Conservation (phyloP, 2,888 invertebrate species). For the Dendrolimus houi region DNA sequence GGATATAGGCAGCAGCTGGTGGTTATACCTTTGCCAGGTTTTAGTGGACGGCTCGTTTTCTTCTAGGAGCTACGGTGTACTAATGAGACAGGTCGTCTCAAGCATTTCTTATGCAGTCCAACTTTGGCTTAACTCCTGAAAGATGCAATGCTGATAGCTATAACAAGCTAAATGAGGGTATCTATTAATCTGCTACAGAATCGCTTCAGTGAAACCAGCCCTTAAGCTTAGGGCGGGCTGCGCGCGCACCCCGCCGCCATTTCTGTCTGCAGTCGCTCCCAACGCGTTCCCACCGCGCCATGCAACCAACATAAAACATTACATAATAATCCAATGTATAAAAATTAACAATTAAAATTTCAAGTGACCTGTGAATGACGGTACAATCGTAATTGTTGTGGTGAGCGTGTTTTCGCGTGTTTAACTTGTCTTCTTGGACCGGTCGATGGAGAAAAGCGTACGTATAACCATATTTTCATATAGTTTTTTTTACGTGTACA, state of each 20-base stretch:
- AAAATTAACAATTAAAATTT: slow-evolving; percentile 18
- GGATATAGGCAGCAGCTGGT: too few species aligned
- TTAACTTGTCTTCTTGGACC: not conserved
- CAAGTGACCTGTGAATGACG: slow-evolving; percentile 5
- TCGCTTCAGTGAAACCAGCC: slow-evolving; percentile 18
- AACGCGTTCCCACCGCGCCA: slow-evolving; percentile 59
- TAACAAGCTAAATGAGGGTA: too few species aligned
- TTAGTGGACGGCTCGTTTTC: too few species aligned
- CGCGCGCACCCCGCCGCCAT: slow-evolving; percentile 68
- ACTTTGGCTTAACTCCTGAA: too few species aligned
- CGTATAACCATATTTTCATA: not conserved
- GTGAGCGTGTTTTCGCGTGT: not conserved
- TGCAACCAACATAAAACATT: slow-evolving; percentile 42
- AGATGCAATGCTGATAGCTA: too few species aligned
- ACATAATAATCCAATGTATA: slow-evolving; percentile 37
- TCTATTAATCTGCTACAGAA: too few species aligned
- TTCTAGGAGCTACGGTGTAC: too few species aligned
- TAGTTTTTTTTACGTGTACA: not conserved
- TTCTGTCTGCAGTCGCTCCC: slow-evolving; percentile 61
- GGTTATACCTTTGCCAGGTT: too few species aligned
- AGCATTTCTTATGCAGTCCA: too few species aligned
- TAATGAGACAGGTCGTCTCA: too few species aligned
- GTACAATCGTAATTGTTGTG: not conserved
- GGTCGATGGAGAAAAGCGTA: not conserved
- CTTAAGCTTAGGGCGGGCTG: slow-evolving; percentile 57